phyloP scores from a whole-genome alignment of 2,888 invertebrate genomes.

The Aphidoletes aphidimyza region DNA sequence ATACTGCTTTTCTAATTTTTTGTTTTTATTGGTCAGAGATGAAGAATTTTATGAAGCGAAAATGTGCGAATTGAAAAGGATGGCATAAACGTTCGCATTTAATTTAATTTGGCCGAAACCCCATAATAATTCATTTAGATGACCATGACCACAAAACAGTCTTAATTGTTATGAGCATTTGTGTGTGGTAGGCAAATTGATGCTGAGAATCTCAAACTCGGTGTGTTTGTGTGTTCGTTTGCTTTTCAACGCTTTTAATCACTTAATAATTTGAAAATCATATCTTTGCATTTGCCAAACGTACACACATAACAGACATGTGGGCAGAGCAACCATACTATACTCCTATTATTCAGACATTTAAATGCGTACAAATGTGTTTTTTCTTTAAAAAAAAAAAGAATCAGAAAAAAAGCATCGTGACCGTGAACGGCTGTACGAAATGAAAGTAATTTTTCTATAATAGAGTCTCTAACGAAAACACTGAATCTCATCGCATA shows the following conservation, averaged over 20 bases:
- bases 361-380: no score
- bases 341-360: no score
- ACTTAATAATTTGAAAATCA: constrained; percentile 41
- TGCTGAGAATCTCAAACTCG: no score
- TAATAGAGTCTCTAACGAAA: no score
- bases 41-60: not conserved
- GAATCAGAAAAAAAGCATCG: no score
- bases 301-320: not conserved
- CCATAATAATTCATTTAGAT: constrained; percentile 40
- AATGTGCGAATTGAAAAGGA: not conserved
- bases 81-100: not conserved
- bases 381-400: no score
- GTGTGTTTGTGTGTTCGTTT: not conserved
- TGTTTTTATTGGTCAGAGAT: not conserved
- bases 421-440: no score
- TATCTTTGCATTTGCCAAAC: not conserved
- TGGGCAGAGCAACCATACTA: no score
- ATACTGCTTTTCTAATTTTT: not conserved
- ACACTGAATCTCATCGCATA: no score
- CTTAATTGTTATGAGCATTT: constrained; percentile 19
- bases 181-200: not conserved
- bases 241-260: not conserved
- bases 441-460: no score
- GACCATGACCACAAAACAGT: constrained; percentile 27
- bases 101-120: constrained; percentile 26